phyloP scores from a whole-genome alignment of 2,797 vertebrate species.

The Takifugu ocellatus region DNA sequence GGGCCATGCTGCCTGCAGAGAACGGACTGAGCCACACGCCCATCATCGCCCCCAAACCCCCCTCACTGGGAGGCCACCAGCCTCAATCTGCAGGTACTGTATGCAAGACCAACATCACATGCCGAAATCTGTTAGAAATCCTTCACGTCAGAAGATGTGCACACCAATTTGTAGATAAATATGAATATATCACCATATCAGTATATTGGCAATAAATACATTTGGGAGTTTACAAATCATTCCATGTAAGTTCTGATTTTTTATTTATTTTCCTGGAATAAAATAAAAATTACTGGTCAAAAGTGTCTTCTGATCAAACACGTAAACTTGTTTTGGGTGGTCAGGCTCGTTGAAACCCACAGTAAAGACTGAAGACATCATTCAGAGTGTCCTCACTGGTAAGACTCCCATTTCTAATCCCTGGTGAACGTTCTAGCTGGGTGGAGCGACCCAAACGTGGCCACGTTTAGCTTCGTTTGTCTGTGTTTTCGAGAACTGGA shows the following conservation, averaged over 20 bases:
- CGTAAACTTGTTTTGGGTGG: conserved; percentile 12
- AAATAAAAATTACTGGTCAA: not conserved
- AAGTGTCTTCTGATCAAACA: not conserved
- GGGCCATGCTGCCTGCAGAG: conserved; percentile 81
- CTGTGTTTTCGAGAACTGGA: conserved; percentile 81
- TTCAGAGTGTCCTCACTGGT: conserved; percentile 94
- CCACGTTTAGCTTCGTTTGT: not conserved
- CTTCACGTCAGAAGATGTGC: not conserved
- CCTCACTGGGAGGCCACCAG: conserved; percentile 81
- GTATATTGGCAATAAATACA: not conserved
- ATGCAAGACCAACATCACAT: not conserved
- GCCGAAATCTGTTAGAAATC: not conserved
- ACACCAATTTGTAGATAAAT: not conserved
- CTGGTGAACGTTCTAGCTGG: not conserved
- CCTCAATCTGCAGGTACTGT: conserved; percentile 85
- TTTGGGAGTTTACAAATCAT: not conserved
- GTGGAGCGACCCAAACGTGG: not conserved
- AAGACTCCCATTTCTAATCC: conserved; percentile 22
- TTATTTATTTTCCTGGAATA: not conserved
- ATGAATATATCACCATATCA: not conserved
- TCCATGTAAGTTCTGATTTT: not conserved
- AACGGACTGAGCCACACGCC: conserved; percentile 88
- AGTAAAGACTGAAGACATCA: conserved; percentile 91
- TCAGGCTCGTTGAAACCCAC: conserved; percentile 86
- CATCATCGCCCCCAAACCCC: conserved; percentile 82